Base-by-base conservation (phyloP, 2,113 vertebrate genomes). In the Mus musculus region DNA sequence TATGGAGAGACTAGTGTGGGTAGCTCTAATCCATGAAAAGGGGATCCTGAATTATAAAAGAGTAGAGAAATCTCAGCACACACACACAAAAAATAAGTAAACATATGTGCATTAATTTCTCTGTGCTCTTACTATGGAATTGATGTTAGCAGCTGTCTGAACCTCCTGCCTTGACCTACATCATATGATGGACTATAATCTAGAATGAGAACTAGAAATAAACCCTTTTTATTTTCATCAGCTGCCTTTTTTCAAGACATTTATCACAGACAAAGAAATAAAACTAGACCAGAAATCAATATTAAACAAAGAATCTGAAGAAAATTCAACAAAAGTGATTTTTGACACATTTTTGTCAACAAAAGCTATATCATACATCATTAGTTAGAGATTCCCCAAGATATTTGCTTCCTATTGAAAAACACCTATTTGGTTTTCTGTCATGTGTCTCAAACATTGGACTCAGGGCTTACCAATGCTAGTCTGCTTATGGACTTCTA, bases 341-440 rank as follows among this genome's bases (percentile, higher is more conserved):
- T 7, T 90, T 78, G 80, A 69, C 39, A 71, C 59, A 59, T 96
- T 93, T 80, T 82, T 8, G 6, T 84, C 26, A 88, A 28, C n/a
- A 69, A 72, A 85, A 5, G 26, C 52, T 85, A 5, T 72, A 33
- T 80, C 82, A n/a, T 91, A 52, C 5, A 52, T 77, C 39, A 54
- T 39, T 87, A 28, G 59, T 67, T 77, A 86, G 61, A 82, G 46
- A 89, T 77, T 78, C 36, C 54, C 24, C 80, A 93, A 89, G 52
- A 67, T 5, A 10, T 94, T 93, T 63, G 4, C 9, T 39, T 96
- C 42, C 30, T 77, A 36, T 75, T 95, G 92, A 54, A 94, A 95
- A 94, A 86, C 30, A 77, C 75, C 52, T 89, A 33, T 49, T 91
- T 80, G 16, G 85, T 26, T 94, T 95, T 96, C 78, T 82, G 6